Conservation (phyloP, 2,888 invertebrate genomes). For the Pterobdella sp. region DNA sequence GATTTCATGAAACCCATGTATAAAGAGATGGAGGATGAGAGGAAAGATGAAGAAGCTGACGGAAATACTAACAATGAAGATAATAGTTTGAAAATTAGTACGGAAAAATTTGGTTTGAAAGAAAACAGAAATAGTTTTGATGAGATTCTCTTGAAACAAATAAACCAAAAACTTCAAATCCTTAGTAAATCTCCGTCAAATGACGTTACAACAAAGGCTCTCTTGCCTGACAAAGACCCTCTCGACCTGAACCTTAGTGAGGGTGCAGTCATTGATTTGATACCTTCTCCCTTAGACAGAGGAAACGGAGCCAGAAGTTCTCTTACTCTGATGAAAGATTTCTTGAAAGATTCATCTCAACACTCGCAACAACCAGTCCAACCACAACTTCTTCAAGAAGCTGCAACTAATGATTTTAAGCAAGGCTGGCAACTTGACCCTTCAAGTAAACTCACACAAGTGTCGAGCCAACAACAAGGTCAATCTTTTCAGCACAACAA, state of each 20-base stretch:
- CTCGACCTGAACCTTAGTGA: no score
- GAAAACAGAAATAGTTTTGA: no score
- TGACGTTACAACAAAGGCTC: no score
- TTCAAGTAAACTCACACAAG: not conserved
- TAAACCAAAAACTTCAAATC: no score
- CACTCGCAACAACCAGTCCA: not conserved
- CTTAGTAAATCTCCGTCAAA: no score
- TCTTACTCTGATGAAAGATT: slow-evolving; percentile 1
- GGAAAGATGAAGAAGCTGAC: not conserved
- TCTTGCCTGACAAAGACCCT: no score
- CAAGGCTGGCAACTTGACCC: not conserved
- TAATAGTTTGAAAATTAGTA: not conserved
- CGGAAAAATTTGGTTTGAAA: no score
- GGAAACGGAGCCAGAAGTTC: not conserved
- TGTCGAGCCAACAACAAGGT: not conserved
- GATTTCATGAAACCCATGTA: not conserved
- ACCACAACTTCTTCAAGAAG: not conserved
- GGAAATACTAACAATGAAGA: not conserved
- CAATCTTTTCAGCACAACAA: not conserved
- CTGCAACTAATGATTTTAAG: not conserved
- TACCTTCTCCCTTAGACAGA: no score
- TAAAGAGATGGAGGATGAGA: not conserved
- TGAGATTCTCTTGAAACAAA: no score
- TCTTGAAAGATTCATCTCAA: not conserved
- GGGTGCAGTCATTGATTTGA: no score